Conservation (phyloP, 2,797 vertebrate genomes). For the Gallinago stenura region DNA sequence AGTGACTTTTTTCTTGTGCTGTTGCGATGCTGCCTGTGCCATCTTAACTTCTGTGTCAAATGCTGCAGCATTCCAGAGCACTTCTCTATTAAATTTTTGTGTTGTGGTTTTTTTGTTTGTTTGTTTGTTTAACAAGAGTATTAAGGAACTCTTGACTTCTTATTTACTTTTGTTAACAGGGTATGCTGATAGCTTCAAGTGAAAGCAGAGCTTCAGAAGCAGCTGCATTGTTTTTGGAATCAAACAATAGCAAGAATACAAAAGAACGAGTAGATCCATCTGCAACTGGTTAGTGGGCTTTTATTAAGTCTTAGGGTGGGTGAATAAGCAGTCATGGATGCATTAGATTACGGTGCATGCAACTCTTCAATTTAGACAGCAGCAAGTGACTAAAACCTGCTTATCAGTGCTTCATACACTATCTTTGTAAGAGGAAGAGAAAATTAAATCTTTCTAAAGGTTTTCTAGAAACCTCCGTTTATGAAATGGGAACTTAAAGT, state of each 20-base stretch:
- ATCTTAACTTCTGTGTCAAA: background rate
- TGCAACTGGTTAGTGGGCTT: conserved; percentile 82
- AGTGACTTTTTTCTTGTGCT: conserved; percentile 62
- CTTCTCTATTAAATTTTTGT: background rate
- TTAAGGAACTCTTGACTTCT: background rate
- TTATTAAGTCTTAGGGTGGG: background rate
- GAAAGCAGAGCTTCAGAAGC: conserved; percentile 87
- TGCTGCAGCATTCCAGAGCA: background rate
- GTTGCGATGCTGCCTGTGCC: background rate
- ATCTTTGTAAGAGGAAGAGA: background rate
- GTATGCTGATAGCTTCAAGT: conserved; percentile 75
- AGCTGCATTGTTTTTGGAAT: conserved; percentile 81
- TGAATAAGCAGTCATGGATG: background rate
- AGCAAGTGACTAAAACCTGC: background rate
- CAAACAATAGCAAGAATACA: conserved; percentile 77
- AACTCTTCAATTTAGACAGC: background rate
- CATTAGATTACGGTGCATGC: background rate
- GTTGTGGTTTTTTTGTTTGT: no score
- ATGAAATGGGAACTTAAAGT: background rate
- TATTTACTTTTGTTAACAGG: conserved; percentile 77
- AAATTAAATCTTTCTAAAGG: background rate
- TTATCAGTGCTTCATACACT: background rate
- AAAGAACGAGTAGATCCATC: conserved; percentile 76
- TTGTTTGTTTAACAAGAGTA: background rate
- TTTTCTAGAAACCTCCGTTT: background rate